A percentile compares a stretch with the other conserved stretches of the same genome.
Conservation (phyloP, 1,140 invertebrate genomes). For the Habropoda laboriosa region DNA sequence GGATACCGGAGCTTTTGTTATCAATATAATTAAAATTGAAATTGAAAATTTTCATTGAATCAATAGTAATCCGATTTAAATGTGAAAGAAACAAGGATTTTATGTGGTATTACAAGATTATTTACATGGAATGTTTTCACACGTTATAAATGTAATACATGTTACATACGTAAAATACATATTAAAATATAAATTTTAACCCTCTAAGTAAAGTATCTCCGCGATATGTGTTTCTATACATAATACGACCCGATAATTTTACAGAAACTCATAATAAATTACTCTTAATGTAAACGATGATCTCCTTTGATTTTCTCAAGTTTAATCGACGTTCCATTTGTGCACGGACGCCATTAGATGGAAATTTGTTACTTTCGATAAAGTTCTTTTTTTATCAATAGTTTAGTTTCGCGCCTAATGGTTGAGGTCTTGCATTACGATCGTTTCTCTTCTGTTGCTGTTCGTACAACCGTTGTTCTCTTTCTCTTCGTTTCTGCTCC, state of each 20-base stretch:
- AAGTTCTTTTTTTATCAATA: constrained; percentile 72
- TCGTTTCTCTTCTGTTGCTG: constrained; percentile 81
- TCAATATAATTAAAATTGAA: not conserved
- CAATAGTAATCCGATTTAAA: not conserved
- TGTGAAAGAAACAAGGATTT: not conserved
- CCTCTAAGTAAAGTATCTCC: not conserved
- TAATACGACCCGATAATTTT: not conserved
- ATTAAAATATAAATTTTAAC: not conserved
- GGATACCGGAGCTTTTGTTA: not conserved
- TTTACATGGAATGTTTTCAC: constrained; percentile 36
- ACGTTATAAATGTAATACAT: not conserved
- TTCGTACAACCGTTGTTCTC: constrained; percentile 78
- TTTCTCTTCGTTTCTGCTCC: constrained; percentile 79
- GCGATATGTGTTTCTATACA: not conserved
- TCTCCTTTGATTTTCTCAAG: constrained; percentile 3
- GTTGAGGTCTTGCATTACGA: constrained; percentile 73
- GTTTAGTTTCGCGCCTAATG: constrained; percentile 78
- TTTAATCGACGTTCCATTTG: not conserved
- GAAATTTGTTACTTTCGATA: constrained; percentile 9
- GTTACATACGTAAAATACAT: not conserved
- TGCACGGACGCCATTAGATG: not conserved
- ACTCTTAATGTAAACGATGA: not conserved
- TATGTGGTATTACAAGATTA: not conserved
- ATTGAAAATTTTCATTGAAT: not conserved
- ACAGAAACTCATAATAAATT: not conserved